Base-by-base conservation (phyloP, 1,140 invertebrate species). In the Bombus picipes region DNA sequence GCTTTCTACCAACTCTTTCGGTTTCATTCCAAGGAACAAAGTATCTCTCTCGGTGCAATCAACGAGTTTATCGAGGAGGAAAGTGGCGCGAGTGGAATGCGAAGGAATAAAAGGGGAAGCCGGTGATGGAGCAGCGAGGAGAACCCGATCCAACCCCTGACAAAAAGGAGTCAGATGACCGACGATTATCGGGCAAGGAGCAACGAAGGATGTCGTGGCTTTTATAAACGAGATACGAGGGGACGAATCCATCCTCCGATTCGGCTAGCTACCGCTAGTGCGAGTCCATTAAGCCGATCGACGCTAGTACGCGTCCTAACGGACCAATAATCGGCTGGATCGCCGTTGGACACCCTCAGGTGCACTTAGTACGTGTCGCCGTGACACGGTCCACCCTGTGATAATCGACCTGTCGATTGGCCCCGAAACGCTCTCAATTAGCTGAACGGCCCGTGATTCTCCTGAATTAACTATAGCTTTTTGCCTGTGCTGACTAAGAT, bases 221-320 rank as follows among this genome's bases (percentile, higher is more conserved):
- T 43, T 81, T 85, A 73, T 65, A 66, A 72, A 81, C 37, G 57
- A 73, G 68, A 57, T n/a, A 53, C 32, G 32, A 41, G 77, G 41
- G 43, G 22, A 62, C 25, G n/a, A 66, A 80, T 66, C 34, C 18
- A 73, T 43, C 28, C 28, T 12, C 68, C 59, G 72, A 82, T 82
- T 75, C 72, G 65, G 81, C 57, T 39, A 25, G 32, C 37, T 25
- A 41, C 25, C 68, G 13, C 12, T 3, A 34, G 15, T 66, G 47
- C 68, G 34, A 41, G 85, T 87, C 75, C 43, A 87, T 87, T 87
- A 87, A 80, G 53, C 15, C 68, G 83, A 76, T 70, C 84, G 72
- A 43, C 57, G 80, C 22, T 8, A 15, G 22, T 79, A 32, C 43
- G 71, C 37, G 62, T 82, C 84, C 84, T 75, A 82, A 70, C 72